Base-by-base conservation (phyloP, 2,888 invertebrate species). In the Toxonevra muliebris region DNA sequence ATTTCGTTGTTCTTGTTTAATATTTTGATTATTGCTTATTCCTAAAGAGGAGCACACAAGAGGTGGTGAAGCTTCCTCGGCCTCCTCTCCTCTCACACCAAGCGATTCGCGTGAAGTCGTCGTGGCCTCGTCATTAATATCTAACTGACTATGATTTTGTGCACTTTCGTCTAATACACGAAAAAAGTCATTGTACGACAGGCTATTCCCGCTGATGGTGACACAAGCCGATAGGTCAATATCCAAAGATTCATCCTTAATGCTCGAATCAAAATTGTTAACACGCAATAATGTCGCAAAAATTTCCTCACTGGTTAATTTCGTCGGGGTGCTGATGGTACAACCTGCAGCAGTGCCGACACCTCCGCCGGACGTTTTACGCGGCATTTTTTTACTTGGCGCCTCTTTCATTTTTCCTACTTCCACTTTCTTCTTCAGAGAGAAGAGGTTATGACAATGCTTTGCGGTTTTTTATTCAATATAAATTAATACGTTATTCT, bases 151-250 rank as follows among this genome's bases (percentile, higher is more conserved):
- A 7, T 30, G 2, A 68, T 78, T 82, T 52, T 82, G 83, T 4
- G 84, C 83, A 60, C 80, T 82, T 65, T 84, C 84, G 68, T 84
- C 82, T 3, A 84, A 74, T 1, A 80, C 84, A 30, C 83, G 79
- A 85, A 85, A 84, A 73, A 84, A 84, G 61, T 85, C 84, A 1
- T 82, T 80, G 0, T 84, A 82, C 0, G 84, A 83, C 0, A 84
- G 73, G 48, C 84, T 83, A 66, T 81, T 84, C 8, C 75, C 69
- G 61, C 78, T 80, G 58, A 84, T 85, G 2, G 85, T 83, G 30
- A 85, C 84, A 68, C 84, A 85, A 40, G 84, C 84, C 53, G 84
- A 85, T 63, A 82, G 71, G 78, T 84, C 82, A 67, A 84, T 84
- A 72, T 84, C 84, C 69, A 84, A 73, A 55, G 84, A 84, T 69